A percentile compares a stretch with the other conserved stretches of the same genome.
Conservation (phyloP, 2,888 invertebrate species). For the Noctua pronuba region DNA sequence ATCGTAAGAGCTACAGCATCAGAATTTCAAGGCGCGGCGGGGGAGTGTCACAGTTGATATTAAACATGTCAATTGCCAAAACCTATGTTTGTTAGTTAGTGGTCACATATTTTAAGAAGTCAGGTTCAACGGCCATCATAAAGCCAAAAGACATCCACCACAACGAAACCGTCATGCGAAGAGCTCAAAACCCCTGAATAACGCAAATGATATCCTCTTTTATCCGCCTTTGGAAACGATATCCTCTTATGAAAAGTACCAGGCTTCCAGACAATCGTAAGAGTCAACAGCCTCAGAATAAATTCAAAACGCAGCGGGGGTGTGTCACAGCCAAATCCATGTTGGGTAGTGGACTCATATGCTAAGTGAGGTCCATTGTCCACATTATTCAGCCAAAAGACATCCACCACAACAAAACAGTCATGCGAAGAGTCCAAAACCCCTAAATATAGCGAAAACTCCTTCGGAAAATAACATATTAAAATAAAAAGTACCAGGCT, state of each 20-base stretch:
- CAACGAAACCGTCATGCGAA: background rate
- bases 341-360: background rate
- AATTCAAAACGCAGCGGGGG: background rate
- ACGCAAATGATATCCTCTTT: background rate
- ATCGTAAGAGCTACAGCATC: background rate
- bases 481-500: constrained; percentile 26
- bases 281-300: background rate
- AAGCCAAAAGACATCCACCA: background rate
- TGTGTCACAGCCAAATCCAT: background rate
- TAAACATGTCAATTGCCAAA: background rate
- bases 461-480: background rate
- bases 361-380: background rate
- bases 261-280: background rate
- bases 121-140: no score
- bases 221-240: background rate
- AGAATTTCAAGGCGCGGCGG: background rate
- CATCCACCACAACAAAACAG: background rate
- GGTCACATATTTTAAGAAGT: no score
- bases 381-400: background rate
- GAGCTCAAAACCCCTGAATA: background rate
- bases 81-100: background rate
- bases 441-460: background rate
- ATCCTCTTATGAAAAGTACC: background rate
- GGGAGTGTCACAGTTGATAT: background rate
- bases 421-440: background rate